phyloP scores from a whole-genome alignment of 2,113 vertebrate genomes.

The Eleginops maclovinus region DNA sequence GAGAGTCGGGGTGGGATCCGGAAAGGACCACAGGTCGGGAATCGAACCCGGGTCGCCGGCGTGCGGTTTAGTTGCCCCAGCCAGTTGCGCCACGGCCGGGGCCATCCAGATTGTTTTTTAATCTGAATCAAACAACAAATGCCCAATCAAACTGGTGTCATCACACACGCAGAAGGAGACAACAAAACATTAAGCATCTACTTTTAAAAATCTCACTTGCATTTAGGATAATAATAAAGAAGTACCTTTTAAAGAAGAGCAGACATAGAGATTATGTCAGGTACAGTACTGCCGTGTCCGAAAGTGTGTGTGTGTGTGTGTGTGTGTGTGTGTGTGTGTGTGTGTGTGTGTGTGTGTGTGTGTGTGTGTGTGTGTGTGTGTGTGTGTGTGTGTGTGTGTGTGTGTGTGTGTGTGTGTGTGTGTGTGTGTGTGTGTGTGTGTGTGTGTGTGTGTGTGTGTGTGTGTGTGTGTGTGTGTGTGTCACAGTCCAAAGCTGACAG shows the following conservation, averaged over 20 bases:
- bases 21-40: too few relatives aligned
- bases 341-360: background rate
- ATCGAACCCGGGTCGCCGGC: too few relatives aligned
- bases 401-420: too few relatives aligned
- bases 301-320: background rate
- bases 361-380: slow-evolving; percentile 3
- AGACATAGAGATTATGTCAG: background rate
- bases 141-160: too few relatives aligned
- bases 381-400: background rate
- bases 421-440: background rate
- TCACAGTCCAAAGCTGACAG: background rate
- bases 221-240: too few relatives aligned
- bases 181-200: background rate
- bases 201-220: background rate
- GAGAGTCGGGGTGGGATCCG: too few relatives aligned
- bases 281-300: slow-evolving; percentile 2
- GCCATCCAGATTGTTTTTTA: too few relatives aligned
- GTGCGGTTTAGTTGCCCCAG: too few relatives aligned
- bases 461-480: too few relatives aligned
- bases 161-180: background rate
- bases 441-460: background rate
- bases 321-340: background rate
- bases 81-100: too few relatives aligned
- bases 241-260: background rate
- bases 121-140: background rate